Evolutionary conservation across 1,140 invertebrate species (phyloP).

Genomic region (Papilio aristodemus): DNA sequence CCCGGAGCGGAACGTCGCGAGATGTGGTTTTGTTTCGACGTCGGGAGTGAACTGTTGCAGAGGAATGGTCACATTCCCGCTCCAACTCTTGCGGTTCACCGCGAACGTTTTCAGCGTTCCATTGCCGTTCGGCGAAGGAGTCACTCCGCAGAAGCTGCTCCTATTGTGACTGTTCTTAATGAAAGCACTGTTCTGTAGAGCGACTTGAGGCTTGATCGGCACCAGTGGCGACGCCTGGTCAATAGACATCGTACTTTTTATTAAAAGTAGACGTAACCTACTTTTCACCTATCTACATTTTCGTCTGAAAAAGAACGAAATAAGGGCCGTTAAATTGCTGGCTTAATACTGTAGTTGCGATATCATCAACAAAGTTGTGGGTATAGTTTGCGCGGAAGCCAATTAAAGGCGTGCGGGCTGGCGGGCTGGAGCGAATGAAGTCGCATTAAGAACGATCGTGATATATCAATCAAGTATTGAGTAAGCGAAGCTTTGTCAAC

Average conservation of each 20-base stretch:
- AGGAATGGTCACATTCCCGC: conserved; percentile 77
- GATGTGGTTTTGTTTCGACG: conserved; percentile 60
- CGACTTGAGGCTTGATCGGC: conserved; percentile 78
- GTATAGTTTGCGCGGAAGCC: conserved; percentile 39
- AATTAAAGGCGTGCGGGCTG: conserved; percentile 35
- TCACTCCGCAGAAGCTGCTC: conserved; percentile 78
- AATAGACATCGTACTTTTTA: conserved; percentile 76
- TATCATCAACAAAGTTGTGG: conserved; percentile 66
- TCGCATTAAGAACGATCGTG: conserved; percentile 38
- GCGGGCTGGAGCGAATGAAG: conserved; percentile 29
- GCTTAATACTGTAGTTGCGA: conserved; percentile 41
- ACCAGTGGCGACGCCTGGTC: conserved; percentile 78
- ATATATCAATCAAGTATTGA: conserved; percentile 41
- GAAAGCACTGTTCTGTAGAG: conserved; percentile 75
- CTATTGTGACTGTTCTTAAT: conserved; percentile 78
- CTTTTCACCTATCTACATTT: conserved; percentile 72
- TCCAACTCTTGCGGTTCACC: conserved; percentile 79
- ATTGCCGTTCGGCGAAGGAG: conserved; percentile 69
- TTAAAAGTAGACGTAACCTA: conserved; percentile 60
- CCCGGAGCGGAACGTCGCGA: conserved; percentile 76
- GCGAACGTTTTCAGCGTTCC: conserved; percentile 76
- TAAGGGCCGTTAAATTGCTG: conserved; percentile 43
- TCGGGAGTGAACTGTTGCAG: conserved; percentile 71
- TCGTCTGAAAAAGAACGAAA: conserved; percentile 75
- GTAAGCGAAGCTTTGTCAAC: conserved; percentile 44